Evolutionary conservation across 2,113 vertebrate species (phyloP).

Genomic region (Naja naja): DNA sequence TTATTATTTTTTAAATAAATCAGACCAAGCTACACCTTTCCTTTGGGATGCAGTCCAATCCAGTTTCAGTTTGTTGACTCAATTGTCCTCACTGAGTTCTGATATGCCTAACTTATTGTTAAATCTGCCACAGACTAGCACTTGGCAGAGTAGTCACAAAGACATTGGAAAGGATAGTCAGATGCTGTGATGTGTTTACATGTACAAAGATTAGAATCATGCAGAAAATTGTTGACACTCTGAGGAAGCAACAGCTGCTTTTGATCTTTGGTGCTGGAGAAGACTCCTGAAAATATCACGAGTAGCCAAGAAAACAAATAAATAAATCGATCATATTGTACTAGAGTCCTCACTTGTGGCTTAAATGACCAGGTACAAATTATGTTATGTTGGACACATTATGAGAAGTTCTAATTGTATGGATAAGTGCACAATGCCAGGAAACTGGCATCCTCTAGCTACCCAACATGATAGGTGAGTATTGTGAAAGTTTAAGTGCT

Average conservation of each 20-base stretch:
- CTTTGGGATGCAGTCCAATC: not conserved
- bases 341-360: not conserved
- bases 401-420: not conserved
- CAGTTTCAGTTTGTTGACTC: not conserved
- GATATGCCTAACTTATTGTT: not conserved
- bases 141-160: not conserved
- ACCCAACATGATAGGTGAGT: not conserved
- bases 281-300: not conserved
- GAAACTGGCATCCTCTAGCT: not conserved
- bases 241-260: not conserved
- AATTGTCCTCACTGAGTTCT: not conserved
- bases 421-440: not conserved
- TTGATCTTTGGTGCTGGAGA: not conserved
- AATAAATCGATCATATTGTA: not conserved
- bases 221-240: not conserved
- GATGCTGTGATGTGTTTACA: not conserved
- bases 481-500: not conserved
- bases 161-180: not conserved
- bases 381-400: not conserved
- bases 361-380: not conserved
- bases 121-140: not conserved
- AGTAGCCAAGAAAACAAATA: not conserved
- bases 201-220: not conserved
- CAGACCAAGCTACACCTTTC: not conserved
- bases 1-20: not conserved